Conservation (phyloP, 1,140 invertebrate species). For the Phocides pigmalion region DNA sequence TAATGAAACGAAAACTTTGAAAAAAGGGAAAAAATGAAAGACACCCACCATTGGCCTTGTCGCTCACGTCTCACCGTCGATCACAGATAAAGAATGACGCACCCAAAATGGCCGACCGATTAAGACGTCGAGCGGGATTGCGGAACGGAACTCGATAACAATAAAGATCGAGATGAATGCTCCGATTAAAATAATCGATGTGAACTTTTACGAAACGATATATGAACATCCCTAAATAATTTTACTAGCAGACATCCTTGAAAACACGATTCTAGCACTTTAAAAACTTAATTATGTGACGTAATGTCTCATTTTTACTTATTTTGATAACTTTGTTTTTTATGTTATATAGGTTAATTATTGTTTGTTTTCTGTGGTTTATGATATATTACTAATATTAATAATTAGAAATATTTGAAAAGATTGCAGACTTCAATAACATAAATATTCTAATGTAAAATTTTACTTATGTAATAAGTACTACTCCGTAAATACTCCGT, state of each 20-base stretch:
- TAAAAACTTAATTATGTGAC: no score
- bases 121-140: slow-evolving; percentile 26
- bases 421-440: no score
- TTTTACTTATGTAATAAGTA: no score
- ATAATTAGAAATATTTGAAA: no score
- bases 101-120: slow-evolving; percentile 48
- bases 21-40: not conserved
- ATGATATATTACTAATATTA: no score
- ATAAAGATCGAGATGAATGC: slow-evolving; percentile 57
- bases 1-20: not conserved
- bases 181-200: slow-evolving; percentile 61
- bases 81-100: slow-evolving; percentile 50
- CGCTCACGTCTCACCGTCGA: slow-evolving; percentile 28
- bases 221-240: slow-evolving; percentile 43
- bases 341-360: no score
- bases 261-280: not conserved
- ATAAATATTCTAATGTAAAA: no score
- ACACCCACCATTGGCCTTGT: not conserved
- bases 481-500: no score
- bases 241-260: not conserved
- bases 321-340: no score
- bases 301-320: no score
- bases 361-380: no score
- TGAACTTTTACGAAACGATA: slow-evolving; percentile 56
- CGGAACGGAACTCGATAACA: slow-evolving; percentile 51